Conservation (phyloP, 2,113 vertebrate genomes). For the Cyphomyrus discorhynchus region DNA sequence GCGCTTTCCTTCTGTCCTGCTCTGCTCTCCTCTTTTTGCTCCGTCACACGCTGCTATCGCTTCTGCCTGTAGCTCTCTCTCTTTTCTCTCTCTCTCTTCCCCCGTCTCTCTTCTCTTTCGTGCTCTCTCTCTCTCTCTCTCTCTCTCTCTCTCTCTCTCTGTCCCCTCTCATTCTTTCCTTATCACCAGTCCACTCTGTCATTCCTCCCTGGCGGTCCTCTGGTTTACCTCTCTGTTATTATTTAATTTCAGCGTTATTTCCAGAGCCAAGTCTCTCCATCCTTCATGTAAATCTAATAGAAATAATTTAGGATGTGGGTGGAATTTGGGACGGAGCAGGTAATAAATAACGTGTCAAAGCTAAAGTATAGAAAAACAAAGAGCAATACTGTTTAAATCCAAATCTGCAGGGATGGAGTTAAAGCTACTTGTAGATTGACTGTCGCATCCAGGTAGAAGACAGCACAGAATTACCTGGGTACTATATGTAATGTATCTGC, state of each 20-base stretch:
- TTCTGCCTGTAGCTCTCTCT: neutral
- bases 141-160: conserved; percentile 10
- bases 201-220: neutral
- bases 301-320: neutral
- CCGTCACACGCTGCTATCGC: neutral
- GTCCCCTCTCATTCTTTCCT: conserved; percentile 27
- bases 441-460: neutral
- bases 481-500: neutral
- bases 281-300: conserved; percentile 3
- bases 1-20: neutral
- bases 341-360: conserved; percentile 1
- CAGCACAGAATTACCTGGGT: neutral
- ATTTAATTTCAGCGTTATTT: neutral
- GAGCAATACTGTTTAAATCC: neutral
- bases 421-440: neutral
- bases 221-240: neutral
- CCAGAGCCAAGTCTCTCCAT: neutral
- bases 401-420: conserved; percentile 12
- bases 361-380: neutral
- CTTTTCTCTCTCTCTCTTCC: conserved; percentile 14
- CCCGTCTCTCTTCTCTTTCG: neutral
- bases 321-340: conserved; percentile 9
- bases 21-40: neutral
- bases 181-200: neutral
- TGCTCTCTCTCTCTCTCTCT: conserved; percentile 14